These are phyloP conservation scores for Rhaphigaster nebulosa DNA, from an alignment of 2,888 invertebrate species.

Conservation along the genomic window DNA sequence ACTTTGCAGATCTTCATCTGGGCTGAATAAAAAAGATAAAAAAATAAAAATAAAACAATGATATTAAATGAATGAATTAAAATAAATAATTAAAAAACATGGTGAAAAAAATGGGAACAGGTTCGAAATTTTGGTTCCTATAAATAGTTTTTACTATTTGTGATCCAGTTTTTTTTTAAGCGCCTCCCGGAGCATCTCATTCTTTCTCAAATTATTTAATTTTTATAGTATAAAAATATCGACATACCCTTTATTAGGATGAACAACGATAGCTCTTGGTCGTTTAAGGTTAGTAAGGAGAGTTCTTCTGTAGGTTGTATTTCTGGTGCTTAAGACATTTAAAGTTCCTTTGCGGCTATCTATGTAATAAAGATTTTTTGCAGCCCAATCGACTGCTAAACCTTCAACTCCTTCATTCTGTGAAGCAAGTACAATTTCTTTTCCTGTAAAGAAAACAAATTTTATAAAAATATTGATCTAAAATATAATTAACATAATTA, in stretches of 20 bases:
- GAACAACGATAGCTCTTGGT: slow-evolving; percentile 95
- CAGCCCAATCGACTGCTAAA: slow-evolving; percentile 94
- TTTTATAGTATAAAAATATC: background rate
- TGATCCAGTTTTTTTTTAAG: too few species aligned
- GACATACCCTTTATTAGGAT: slow-evolving; percentile 87
- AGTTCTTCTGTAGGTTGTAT: slow-evolving; percentile 86
- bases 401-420: slow-evolving; percentile 98
- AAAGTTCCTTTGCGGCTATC: slow-evolving; percentile 94
- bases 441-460: slow-evolving; percentile 68
- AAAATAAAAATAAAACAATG: too few species aligned
- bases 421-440: slow-evolving; percentile 92
- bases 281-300: slow-evolving; percentile 89
- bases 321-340: slow-evolving; percentile 90
- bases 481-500: background rate
- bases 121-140: too few species aligned
- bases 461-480: background rate
- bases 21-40: too few species aligned
- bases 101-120: too few species aligned
- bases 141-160: too few species aligned
- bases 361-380: slow-evolving; percentile 95
- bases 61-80: too few species aligned
- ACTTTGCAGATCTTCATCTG: too few species aligned
- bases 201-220: background rate
- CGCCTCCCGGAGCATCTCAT: too few species aligned
- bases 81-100: too few species aligned